These are phyloP conservation scores for Acrobasis suavella DNA, from an alignment of 2,888 invertebrate species.

Conservation along the genomic window DNA sequence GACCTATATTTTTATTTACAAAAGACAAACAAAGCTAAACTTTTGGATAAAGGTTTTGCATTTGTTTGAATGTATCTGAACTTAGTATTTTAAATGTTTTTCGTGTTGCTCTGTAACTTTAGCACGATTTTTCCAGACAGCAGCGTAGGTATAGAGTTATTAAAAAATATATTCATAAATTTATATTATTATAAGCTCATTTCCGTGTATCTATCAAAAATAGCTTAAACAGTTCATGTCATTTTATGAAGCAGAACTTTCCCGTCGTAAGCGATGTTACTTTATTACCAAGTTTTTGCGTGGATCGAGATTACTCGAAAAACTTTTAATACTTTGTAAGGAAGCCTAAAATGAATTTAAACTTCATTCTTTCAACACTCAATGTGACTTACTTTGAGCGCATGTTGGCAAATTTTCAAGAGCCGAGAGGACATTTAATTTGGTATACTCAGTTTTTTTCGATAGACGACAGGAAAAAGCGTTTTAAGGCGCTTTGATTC, in stretches of 20 bases:
- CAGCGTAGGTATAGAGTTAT: too few species aligned
- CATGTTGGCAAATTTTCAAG: conserved; percentile 24
- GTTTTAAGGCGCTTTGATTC: not conserved
- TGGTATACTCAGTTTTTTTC: not conserved
- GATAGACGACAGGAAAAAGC: not conserved
- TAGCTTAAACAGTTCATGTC: conserved; percentile 35
- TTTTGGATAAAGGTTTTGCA: too few species aligned
- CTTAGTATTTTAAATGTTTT: too few species aligned
- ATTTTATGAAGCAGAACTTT: conserved; percentile 5
- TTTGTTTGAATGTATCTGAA: too few species aligned
- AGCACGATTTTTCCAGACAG: too few species aligned
- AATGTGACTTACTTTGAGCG: conserved; percentile 27
- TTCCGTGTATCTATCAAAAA: too few species aligned
- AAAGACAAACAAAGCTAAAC: too few species aligned
- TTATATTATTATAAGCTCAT: too few species aligned
- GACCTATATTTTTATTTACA: too few species aligned
- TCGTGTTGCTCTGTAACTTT: too few species aligned
- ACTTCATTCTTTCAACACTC: conserved; percentile 36
- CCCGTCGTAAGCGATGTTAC: conserved; percentile 50
- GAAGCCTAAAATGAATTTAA: conserved; percentile 50
- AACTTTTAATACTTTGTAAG: conserved; percentile 53
- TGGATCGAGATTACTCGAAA: conserved; percentile 58
- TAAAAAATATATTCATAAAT: too few species aligned
- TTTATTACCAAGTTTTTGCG: conserved; percentile 63
- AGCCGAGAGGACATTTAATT: not conserved